Base-by-base conservation (phyloP, 2,113 vertebrate genomes). In the Syngnathoides biaculeatus region DNA sequence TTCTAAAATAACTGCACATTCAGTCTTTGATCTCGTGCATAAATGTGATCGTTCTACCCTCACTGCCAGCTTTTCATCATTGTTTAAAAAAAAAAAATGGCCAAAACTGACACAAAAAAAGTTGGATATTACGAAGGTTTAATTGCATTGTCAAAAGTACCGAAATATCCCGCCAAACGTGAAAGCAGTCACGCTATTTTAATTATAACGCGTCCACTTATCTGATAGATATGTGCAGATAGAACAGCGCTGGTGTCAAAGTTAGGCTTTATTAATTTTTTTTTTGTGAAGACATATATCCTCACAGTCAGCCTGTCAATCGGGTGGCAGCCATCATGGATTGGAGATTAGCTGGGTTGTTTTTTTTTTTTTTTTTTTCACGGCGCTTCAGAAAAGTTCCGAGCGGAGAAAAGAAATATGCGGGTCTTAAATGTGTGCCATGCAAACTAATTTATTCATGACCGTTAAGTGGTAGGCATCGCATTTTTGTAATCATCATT, bases 251-350 rank as follows among this genome's bases (percentile, higher is more conserved):
- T 80, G 57, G 19, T 72, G 84, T 89, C 87, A 90, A 81, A 88
- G 86, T 91, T 87, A 87, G 81, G 84, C 89, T 90, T 91, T 92
- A 91, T 91, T 92, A 84, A 89, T 90, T 87, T 81, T 87, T 81
- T 87, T 85, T 80, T 50, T 26, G 24, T 26, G 30, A 4, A 48
- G 17, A 62, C 26, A 62, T 77, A 90, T 91, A 87, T 89, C 83
- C 90, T 88, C 88, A 88, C 81, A 86, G 88, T 88, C 86, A 66
- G 78, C 7, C 86, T 87, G 89, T 89, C 90, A 79, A 80, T 79
- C 83, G 89, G 84, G 89, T 91, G 86, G 86, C 78, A 73, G 53
- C 79, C 78, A 66, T 77, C 78, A 78, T 77, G 87, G 89, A 89
- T 85, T 86, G 86, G 87, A 88, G 89, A 87, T 92, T 86, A 83